phyloP scores from a whole-genome alignment of 2,888 invertebrate genomes.

The Aporophyla lueneburgensis region DNA sequence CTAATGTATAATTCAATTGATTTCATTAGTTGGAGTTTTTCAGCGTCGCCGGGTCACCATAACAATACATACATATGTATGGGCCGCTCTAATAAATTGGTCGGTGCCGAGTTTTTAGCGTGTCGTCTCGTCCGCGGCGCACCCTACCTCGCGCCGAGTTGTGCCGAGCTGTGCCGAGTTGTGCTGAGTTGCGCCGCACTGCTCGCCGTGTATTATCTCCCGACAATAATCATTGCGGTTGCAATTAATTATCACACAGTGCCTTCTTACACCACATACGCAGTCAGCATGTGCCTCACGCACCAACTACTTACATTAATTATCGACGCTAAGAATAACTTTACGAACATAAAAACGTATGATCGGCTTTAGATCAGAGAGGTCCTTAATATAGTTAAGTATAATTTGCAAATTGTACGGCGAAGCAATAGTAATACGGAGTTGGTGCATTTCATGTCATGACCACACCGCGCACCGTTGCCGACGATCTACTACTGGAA shows the following conservation, averaged over 20 bases:
- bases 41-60: slow-evolving; percentile 76
- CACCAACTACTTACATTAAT: not conserved
- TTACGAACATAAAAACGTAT: not conserved
- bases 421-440: not conserved
- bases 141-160: not conserved
- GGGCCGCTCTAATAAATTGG: slow-evolving; percentile 84
- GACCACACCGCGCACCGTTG: not conserved
- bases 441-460: not conserved
- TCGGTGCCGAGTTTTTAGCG: slow-evolving; percentile 71
- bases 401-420: not conserved
- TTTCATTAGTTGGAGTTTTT: slow-evolving; percentile 86
- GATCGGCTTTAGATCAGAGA: slow-evolving; percentile 4
- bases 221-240: slow-evolving; percentile 23
- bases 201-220: slow-evolving; percentile 6
- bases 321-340: slow-evolving; percentile 10
- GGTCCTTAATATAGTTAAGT: not conserved
- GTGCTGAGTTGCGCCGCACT: slow-evolving; percentile 2
- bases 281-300: slow-evolving; percentile 2
- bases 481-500: not conserved
- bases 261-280: not conserved
- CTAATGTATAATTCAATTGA: slow-evolving; percentile 88
- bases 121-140: slow-evolving; percentile 34
- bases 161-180: slow-evolving; percentile 1
- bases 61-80: slow-evolving; percentile 86
- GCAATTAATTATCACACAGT: slow-evolving; percentile 21